A percentile compares a stretch with the other conserved stretches of the same genome.
phyloP scores from a whole-genome alignment of 2,113 vertebrate species.

The Etheostoma spectabile region DNA sequence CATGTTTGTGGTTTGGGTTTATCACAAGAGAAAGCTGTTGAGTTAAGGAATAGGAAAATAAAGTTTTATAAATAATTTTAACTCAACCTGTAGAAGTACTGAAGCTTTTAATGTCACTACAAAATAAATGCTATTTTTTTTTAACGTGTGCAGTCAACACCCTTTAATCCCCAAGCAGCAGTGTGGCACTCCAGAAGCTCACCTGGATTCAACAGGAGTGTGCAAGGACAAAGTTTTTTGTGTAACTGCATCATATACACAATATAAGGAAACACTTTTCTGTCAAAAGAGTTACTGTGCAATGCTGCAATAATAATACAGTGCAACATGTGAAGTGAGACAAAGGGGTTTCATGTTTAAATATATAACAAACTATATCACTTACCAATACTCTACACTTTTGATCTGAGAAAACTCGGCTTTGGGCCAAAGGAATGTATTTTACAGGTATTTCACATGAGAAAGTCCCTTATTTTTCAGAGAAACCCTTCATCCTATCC shows the following conservation, averaged over 20 bases:
- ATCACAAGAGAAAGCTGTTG: slow-evolving; percentile 67
- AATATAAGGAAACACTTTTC: background rate
- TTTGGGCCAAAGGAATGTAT: background rate
- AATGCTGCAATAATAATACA: background rate
- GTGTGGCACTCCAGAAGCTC: background rate
- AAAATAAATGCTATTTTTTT: slow-evolving; percentile 38
- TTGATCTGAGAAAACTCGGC: background rate
- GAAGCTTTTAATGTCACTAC: slow-evolving; percentile 38
- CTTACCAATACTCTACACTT: background rate
- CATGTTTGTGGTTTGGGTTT: slow-evolving; percentile 79
- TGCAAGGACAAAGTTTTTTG: background rate
- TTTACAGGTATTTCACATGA: background rate
- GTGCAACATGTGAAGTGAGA: background rate
- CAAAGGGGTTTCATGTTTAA: background rate
- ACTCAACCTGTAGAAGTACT: slow-evolving; percentile 31
- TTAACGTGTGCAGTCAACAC: background rate
- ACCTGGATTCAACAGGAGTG: background rate
- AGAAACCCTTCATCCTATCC: background rate
- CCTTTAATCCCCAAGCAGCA: background rate
- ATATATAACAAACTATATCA: background rate
- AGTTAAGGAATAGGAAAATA: slow-evolving; percentile 77
- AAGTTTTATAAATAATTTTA: slow-evolving; percentile 84
- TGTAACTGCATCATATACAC: background rate
- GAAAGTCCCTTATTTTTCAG: background rate
- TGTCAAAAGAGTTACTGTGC: background rate